Evolutionary conservation across 1,140 invertebrate species (phyloP).

Genomic region (Lasioglossum albipes): DNA sequence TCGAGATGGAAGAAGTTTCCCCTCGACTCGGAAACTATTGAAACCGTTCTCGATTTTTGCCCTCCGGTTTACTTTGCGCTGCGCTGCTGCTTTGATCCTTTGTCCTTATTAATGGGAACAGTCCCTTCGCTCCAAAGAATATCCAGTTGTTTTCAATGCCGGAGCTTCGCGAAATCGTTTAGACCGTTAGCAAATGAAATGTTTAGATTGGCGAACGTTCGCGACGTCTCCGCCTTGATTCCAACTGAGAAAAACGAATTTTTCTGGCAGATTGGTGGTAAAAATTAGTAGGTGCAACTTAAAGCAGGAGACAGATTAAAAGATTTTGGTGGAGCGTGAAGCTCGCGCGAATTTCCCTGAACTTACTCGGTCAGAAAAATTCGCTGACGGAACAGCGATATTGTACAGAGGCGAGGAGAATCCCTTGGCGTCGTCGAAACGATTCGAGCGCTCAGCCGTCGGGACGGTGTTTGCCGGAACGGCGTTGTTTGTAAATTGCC

Average conservation of each 20-base stretch:
- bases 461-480: conserved; percentile 5
- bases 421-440: neutral
- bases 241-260: too few relatives aligned
- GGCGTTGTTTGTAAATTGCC: conserved; percentile 6
- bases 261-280: too few relatives aligned
- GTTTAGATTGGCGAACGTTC: too few relatives aligned
- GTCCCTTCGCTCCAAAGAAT: too few relatives aligned
- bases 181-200: too few relatives aligned
- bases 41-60: neutral
- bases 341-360: too few relatives aligned
- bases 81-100: neutral
- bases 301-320: too few relatives aligned
- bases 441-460: neutral
- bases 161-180: too few relatives aligned
- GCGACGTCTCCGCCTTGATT: too few relatives aligned
- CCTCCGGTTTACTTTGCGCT: neutral
- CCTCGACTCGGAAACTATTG: conserved; percentile 33
- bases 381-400: neutral
- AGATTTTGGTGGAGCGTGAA: too few relatives aligned
- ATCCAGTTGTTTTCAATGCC: too few relatives aligned
- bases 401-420: neutral
- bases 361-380: neutral
- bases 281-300: too few relatives aligned
- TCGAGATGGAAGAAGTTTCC: conserved; percentile 14
- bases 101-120: neutral